Evolutionary conservation across 1,140 invertebrate species (phyloP).

Genomic region (Mactra quadrangularis): DNA sequence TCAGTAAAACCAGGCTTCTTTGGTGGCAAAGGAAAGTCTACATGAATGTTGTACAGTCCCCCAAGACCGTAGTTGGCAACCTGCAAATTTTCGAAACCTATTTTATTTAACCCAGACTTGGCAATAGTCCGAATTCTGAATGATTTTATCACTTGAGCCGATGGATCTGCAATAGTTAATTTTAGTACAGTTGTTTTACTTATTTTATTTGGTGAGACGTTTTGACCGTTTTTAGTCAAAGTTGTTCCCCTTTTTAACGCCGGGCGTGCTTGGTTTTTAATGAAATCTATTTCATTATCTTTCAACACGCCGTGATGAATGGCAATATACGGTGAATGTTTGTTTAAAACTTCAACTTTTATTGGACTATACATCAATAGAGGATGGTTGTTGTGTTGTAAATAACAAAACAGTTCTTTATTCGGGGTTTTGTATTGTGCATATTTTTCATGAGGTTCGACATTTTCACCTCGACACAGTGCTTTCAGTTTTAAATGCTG

Average conservation of each 20-base stretch:
- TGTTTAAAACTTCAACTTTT: constrained; percentile 3
- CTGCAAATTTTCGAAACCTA: neutral
- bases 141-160: neutral
- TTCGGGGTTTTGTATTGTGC: neutral
- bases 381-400: constrained; percentile 9
- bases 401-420: neutral
- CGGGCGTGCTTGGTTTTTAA: neutral
- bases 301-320: neutral
- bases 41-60: constrained; percentile 4
- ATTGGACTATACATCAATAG: neutral
- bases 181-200: neutral
- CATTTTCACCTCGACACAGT: neutral
- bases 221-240: neutral
- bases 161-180: neutral
- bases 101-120: neutral
- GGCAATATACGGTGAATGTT: neutral
- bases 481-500: neutral
- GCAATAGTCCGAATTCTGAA: neutral
- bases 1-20: neutral
- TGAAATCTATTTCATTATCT: neutral
- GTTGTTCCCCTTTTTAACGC: neutral
- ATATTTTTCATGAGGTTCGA: neutral
- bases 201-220: neutral
- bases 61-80: constrained; percentile 11
- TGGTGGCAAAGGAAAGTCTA: neutral